These are phyloP conservation scores for Pipra filicauda DNA, from an alignment of 2,113 vertebrate genomes.

Conservation along the genomic window DNA sequence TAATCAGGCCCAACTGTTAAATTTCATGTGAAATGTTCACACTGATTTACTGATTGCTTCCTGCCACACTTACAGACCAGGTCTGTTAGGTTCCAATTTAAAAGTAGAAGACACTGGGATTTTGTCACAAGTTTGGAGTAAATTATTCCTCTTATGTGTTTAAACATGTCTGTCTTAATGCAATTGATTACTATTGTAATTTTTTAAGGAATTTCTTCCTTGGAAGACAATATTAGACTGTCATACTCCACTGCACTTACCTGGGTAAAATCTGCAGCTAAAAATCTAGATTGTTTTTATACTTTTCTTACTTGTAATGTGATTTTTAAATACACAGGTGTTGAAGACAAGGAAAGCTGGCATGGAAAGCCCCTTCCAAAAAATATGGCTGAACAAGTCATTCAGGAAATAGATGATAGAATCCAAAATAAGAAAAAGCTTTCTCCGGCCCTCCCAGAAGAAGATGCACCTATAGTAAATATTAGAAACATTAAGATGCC, in stretches of 20 bases:
- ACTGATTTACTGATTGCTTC: not conserved
- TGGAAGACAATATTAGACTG: not conserved
- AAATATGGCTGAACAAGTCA: slow-evolving; percentile 88
- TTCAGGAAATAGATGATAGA: slow-evolving; percentile 85
- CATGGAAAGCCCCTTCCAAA: slow-evolving; percentile 91
- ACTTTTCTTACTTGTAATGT: not conserved
- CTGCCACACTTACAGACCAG: not conserved
- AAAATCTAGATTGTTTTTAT: not conserved
- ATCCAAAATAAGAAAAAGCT: slow-evolving; percentile 90
- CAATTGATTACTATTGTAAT: not conserved
- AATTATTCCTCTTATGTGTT: not conserved
- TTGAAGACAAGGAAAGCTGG: slow-evolving; percentile 94
- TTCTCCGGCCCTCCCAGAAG: slow-evolving; percentile 81
- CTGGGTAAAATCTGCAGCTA: not conserved
- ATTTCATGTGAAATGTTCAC: not conserved
- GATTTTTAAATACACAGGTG: slow-evolving; percentile 69
- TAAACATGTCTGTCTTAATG: not conserved
- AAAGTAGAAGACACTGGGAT: not conserved
- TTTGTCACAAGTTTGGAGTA: not conserved
- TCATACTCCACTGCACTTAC: not conserved
- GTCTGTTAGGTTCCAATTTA: not conserved
- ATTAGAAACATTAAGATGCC: slow-evolving; percentile 90
- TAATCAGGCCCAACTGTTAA: not conserved
- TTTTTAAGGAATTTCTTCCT: not conserved
- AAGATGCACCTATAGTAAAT: slow-evolving; percentile 84